Evolutionary conservation across 1,140 invertebrate genomes (phyloP), one percentile per base, ranked within the genome.

Genomic region (Platyura marginata): DNA sequence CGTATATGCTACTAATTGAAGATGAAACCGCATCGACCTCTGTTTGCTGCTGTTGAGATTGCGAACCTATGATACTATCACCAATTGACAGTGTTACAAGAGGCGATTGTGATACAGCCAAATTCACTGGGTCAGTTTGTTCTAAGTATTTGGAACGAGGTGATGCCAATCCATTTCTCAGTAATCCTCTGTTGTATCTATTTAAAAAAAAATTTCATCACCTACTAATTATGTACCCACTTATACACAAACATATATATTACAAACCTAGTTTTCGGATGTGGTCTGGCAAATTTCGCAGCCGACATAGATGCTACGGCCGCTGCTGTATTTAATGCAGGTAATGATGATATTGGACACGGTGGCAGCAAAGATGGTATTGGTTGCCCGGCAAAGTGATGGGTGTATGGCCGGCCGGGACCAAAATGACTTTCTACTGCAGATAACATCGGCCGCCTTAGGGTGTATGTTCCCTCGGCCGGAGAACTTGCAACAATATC

Each of bases 371-470:
- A 29, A 6, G 25, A 29, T 29, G 25, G 25, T 8, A 29, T 13
- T 8, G 25, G 6, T 29, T 6, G 25, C 25, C 25, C 25, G 13
- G 25, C 25, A 29, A 29, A 29, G 25, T 29, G 25, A 29, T 29
- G 25, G 15, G 36, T 10, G 20, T 38, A 38, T 38, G 18, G 11
- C 36, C 36, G n/a, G 36, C 36, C 18, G 10, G 36, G 36, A 11
- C 36, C 36, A 38, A 38, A 38, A 13, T 38, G 36, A 38, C 18
- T 38, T 20, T 38, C 36, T 11, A 38, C 36, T 18, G 36, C 36
- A 38, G 36, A 38, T 38, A 38, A 38, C 36, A 38, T 38, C 36
- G 36, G 36, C n/a, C 36, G 18, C 16, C 16, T 18, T 29, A 29
- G 25, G 25, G 6, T 29, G 25, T 29, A 29, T 29, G 6, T 6